Percentiles rank a stretch among this genome's conserved stretches.
These are phyloP conservation scores for Forbesichthys agassizii DNA, from an alignment of 2,113 vertebrate genomes.

Conservation along the genomic window DNA sequence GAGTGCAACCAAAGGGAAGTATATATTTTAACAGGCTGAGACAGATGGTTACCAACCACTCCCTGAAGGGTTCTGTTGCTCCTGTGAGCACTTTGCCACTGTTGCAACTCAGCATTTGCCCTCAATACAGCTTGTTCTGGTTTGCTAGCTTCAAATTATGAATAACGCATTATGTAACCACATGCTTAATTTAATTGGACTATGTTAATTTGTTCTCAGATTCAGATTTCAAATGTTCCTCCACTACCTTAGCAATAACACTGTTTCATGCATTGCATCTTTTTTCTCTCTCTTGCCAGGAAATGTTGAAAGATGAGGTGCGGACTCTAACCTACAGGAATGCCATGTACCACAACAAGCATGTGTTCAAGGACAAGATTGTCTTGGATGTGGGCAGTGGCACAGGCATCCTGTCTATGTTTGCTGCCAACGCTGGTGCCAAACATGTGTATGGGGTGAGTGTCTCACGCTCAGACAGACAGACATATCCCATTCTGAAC, in stretches of 20 bases:
- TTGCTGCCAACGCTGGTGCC: conserved; percentile 95
- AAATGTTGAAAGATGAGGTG: conserved; percentile 98
- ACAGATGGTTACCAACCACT: conserved; percentile 60
- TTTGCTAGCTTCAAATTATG: conserved; percentile 1
- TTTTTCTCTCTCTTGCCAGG: conserved; percentile 69
- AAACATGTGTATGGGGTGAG: conserved; percentile 97
- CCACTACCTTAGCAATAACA: not conserved
- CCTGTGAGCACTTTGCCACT: conserved; percentile 39
- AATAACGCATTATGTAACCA: not conserved
- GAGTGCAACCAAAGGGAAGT: conserved; percentile 39
- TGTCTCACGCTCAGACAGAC: conserved; percentile 9
- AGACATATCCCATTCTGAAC: not conserved
- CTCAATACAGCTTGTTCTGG: conserved; percentile 45
- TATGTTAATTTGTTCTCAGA: not conserved
- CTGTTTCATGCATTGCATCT: not conserved
- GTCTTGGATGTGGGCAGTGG: conserved; percentile 96
- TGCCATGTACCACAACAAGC: conserved; percentile 98
- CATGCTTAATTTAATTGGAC: not conserved
- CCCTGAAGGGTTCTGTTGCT: conserved; percentile 66
- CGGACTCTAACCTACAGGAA: conserved; percentile 95
- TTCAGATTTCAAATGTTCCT: not conserved
- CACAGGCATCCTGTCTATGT: conserved; percentile 97
- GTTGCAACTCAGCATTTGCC: conserved; percentile 44
- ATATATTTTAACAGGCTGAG: conserved; percentile 57
- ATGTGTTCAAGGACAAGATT: conserved; percentile 96